These are phyloP conservation scores for Argyrosomus regius DNA, from an alignment of 2,797 vertebrate genomes.

Conservation along the genomic window DNA sequence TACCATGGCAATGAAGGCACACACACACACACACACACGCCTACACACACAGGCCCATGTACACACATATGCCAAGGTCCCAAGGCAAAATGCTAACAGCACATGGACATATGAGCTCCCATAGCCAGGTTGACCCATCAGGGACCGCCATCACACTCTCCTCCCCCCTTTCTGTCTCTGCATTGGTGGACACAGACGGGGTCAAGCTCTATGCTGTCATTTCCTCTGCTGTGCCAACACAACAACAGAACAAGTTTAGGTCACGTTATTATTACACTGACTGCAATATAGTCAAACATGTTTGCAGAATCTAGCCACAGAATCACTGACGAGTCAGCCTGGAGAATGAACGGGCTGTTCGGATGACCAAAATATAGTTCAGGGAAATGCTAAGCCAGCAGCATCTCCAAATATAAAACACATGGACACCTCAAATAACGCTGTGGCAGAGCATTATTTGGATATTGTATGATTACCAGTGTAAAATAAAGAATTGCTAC, in stretches of 20 bases:
- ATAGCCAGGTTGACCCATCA: constrained; percentile 58
- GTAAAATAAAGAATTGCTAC: background rate
- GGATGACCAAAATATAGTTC: constrained; percentile 63
- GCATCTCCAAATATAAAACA: constrained; percentile 62
- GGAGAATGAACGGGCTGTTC: constrained; percentile 26
- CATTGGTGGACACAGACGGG: constrained; percentile 20
- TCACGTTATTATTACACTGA: constrained; percentile 56
- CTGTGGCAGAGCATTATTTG: background rate
- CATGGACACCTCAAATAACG: constrained; percentile 24
- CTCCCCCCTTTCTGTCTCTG: background rate
- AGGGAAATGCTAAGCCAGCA: constrained; percentile 64
- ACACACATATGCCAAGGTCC: constrained; percentile 56
- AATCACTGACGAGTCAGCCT: constrained; percentile 36
- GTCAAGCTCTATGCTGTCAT: constrained; percentile 2
- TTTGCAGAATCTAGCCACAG: constrained; percentile 52
- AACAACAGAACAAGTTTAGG: constrained; percentile 43
- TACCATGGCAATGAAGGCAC: constrained; percentile 44
- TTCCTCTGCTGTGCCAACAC: constrained; percentile 23
- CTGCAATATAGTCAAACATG: constrained; percentile 45
- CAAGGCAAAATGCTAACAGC: constrained; percentile 46
- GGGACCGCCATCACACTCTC: constrained; percentile 33
- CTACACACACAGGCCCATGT: background rate
- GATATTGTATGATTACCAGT: background rate
- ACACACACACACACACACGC: constrained; percentile 10
- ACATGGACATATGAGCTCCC: constrained; percentile 65